Conservation (phyloP, 2,888 invertebrate genomes). For the Xylota segnis region DNA sequence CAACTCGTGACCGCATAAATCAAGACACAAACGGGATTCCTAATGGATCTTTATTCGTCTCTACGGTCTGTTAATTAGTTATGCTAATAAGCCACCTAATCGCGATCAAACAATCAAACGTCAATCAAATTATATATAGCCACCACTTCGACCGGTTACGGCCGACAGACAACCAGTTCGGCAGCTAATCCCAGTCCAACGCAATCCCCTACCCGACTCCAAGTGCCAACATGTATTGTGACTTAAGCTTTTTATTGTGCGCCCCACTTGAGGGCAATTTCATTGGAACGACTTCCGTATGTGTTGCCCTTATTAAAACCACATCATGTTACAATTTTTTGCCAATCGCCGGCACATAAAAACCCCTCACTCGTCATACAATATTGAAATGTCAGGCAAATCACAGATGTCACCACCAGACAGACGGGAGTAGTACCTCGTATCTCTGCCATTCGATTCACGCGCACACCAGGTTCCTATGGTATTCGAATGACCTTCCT, state of each 20-base stretch:
- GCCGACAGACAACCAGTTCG: background rate
- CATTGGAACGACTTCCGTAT: constrained; percentile 39
- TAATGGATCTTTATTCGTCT: background rate
- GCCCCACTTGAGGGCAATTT: constrained; percentile 15
- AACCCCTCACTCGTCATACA: constrained; percentile 4
- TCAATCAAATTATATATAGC: background rate
- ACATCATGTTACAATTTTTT: constrained; percentile 41
- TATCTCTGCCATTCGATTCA: constrained; percentile 49
- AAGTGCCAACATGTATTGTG: constrained; percentile 22
- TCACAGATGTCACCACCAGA: constrained; percentile 48
- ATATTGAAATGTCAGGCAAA: constrained; percentile 54
- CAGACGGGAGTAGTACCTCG: background rate
- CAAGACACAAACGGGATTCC: background rate
- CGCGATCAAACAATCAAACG: background rate
- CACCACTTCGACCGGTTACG: constrained; percentile 3
- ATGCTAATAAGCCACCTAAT: background rate
- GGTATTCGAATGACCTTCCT: constrained; percentile 46
- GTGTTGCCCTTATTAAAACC: constrained; percentile 46
- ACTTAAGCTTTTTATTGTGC: constrained; percentile 34
- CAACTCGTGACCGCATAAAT: background rate
- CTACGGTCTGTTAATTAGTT: background rate
- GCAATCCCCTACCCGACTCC: background rate
- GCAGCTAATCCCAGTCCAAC: background rate
- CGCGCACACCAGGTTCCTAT: constrained; percentile 41
- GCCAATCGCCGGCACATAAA: constrained; percentile 40